phyloP scores from a whole-genome alignment of 2,888 invertebrate genomes.

The Rhyacophila evoluta region DNA sequence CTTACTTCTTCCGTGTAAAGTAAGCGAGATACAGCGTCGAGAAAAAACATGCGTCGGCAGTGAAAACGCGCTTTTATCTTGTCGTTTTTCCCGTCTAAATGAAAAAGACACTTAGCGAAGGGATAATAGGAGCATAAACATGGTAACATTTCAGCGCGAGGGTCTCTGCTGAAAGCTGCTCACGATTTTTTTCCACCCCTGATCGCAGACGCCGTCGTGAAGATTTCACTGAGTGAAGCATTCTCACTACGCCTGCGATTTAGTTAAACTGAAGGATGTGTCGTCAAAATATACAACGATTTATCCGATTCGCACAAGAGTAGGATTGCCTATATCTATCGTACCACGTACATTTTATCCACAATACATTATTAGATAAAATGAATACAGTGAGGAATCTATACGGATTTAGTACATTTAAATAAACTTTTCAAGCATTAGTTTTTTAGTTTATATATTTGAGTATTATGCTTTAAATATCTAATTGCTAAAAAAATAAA shows the following conservation, averaged over 20 bases:
- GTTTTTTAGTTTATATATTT: too few species aligned
- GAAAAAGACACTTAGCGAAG: constrained; percentile 19
- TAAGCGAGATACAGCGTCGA: neutral
- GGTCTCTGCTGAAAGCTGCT: neutral
- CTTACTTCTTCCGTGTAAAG: too few species aligned
- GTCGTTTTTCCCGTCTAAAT: constrained; percentile 7
- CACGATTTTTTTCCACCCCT: neutral
- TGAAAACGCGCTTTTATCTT: neutral
- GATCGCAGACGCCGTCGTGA: neutral
- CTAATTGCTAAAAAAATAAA: too few species aligned
- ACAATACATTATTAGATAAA: too few species aligned
- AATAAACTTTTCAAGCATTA: too few species aligned
- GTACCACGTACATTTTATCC: too few species aligned
- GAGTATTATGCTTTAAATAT: too few species aligned
- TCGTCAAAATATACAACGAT: neutral
- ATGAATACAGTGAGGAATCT: too few species aligned
- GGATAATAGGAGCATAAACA: constrained; percentile 20
- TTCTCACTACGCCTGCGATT: neutral
- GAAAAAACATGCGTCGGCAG: neutral
- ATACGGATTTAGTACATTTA: too few species aligned
- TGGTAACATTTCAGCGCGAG: neutral
- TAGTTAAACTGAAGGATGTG: neutral
- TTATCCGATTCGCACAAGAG: too few species aligned
- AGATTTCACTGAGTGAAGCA: neutral
- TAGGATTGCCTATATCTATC: too few species aligned